phyloP scores from a whole-genome alignment of 2,888 invertebrate species.

The Conistra vaccinii region DNA sequence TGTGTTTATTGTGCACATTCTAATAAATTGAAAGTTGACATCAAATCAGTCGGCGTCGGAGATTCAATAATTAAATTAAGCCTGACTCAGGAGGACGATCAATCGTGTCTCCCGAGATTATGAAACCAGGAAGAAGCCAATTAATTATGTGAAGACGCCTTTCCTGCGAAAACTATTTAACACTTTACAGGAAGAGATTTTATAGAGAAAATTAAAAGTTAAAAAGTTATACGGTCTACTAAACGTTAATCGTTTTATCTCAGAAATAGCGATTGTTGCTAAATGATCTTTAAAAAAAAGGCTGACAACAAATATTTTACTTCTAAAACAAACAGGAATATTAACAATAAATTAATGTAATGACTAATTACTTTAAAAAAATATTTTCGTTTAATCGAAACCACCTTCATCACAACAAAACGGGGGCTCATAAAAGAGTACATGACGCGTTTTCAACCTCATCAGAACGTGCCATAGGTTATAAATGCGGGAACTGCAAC shows the following conservation, averaged over 20 bases:
- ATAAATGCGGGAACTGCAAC: constrained; percentile 16
- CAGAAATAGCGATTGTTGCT: neutral
- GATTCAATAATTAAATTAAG: constrained; percentile 76
- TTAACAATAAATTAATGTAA: neutral
- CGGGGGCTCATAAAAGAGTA: too few species aligned
- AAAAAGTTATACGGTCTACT: neutral
- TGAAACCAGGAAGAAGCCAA: constrained; percentile 78
- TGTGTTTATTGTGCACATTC: constrained; percentile 17
- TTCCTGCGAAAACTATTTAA: constrained; percentile 62
- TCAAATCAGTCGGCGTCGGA: constrained; percentile 53
- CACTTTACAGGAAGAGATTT: constrained; percentile 12
- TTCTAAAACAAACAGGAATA: neutral
- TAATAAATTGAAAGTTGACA: constrained; percentile 37
- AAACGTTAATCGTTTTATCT: accelerated
- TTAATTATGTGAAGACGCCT: constrained; percentile 79
- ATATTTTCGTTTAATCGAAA: neutral
- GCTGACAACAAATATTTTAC: too few species aligned
- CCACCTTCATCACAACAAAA: neutral
- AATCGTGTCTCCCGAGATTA: constrained; percentile 79
- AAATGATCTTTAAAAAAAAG: neutral
- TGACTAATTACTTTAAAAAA: neutral
- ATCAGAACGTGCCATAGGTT: constrained; percentile 2
- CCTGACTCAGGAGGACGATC: constrained; percentile 76
- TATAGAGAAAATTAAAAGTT: neutral
- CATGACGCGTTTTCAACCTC: neutral